phyloP scores from a whole-genome alignment of 2,888 invertebrate genomes.

The Oligia fasciuncula region DNA sequence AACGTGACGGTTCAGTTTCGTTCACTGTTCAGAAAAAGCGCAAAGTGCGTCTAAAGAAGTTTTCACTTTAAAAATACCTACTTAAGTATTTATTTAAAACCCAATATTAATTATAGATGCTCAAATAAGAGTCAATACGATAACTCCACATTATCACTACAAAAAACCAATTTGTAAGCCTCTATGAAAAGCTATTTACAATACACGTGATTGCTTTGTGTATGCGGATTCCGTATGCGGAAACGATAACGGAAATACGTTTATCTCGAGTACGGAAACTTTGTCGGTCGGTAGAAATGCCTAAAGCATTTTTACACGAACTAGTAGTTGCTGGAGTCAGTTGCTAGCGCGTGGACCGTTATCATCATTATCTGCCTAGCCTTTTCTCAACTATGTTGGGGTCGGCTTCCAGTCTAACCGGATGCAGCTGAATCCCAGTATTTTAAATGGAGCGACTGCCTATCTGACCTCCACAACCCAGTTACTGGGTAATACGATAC shows the following conservation, averaged over 20 bases:
- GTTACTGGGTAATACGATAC: too few species aligned
- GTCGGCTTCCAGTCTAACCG: too few species aligned
- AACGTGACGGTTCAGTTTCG: background rate
- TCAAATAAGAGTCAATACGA: background rate
- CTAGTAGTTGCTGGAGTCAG: constrained; percentile 10
- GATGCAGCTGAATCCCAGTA: too few species aligned
- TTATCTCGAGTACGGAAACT: constrained; percentile 50
- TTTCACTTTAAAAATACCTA: background rate
- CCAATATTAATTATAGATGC: too few species aligned
- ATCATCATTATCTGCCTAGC: background rate
- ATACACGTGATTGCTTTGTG: constrained; percentile 47
- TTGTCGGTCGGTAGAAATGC: constrained; percentile 25
- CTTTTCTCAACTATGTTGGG: too few species aligned
- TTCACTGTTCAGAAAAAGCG: background rate
- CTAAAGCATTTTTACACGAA: constrained; percentile 49
- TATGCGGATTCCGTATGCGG: constrained; percentile 27
- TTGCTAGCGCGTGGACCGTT: background rate
- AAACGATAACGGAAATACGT: constrained; percentile 54
- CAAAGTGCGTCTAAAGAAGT: background rate
- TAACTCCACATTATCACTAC: constrained; percentile 8
- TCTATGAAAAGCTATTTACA: constrained; percentile 40
- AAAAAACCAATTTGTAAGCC: constrained; percentile 29
- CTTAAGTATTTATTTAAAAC: background rate
- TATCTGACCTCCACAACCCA: too few species aligned
- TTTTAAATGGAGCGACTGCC: too few species aligned